phyloP scores from a whole-genome alignment of 2,113 vertebrate species.

The Martes martes region DNA sequence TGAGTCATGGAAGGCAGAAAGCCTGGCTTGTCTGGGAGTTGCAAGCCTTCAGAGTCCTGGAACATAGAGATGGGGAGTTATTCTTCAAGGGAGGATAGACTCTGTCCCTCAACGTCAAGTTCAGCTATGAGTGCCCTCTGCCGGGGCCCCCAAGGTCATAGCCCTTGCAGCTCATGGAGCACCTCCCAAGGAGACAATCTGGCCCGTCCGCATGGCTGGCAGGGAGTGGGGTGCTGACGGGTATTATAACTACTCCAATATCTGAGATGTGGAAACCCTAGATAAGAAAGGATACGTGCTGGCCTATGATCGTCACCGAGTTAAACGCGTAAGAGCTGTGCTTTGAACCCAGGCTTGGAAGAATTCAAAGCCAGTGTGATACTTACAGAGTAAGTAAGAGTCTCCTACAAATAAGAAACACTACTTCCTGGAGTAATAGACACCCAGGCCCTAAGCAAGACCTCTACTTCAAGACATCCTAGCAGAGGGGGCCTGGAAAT shows the following conservation, averaged over 20 bases:
- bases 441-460: not conserved
- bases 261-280: not conserved
- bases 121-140: not conserved
- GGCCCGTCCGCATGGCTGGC: not conserved
- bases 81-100: not conserved
- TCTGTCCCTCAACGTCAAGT: not conserved
- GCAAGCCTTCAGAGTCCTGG: not conserved
- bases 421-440: not conserved
- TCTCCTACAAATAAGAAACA: not conserved
- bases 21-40: not conserved
- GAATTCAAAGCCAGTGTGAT: not conserved
- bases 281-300: not conserved
- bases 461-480: not conserved
- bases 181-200: not conserved
- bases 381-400: not conserved
- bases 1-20: not conserved
- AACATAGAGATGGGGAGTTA: not conserved
- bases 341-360: not conserved
- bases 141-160: not conserved
- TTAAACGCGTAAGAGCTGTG: not conserved
- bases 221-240: not conserved
- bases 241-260: not conserved
- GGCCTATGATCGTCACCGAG: not conserved
- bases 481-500: not conserved
- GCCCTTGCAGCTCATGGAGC: not conserved